Evolutionary conservation across 2,888 invertebrate genomes (phyloP).

Genomic region (Scaptomyza cyrtandrae): DNA sequence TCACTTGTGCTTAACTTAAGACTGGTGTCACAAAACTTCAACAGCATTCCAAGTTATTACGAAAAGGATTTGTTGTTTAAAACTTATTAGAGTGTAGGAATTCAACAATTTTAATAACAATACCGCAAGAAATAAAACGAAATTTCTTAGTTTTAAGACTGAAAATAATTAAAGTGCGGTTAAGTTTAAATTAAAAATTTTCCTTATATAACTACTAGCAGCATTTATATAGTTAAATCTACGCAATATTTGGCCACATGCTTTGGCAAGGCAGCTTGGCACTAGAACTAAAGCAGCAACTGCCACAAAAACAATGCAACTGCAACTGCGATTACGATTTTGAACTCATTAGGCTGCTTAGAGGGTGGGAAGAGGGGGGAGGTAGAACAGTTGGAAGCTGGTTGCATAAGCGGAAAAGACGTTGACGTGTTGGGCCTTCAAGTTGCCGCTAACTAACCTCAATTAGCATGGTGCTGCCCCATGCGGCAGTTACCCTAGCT

Average conservation of each 20-base stretch:
- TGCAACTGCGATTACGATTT: constrained; percentile 25
- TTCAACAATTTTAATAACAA: constrained; percentile 6
- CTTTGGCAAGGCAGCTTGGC: neutral
- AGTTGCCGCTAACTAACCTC: constrained; percentile 62
- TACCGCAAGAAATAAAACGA: neutral
- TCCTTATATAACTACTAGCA: neutral
- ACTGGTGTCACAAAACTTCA: constrained; percentile 18
- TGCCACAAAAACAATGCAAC: constrained; percentile 22
- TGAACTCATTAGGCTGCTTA: constrained; percentile 55
- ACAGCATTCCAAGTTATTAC: neutral
- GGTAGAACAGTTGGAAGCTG: constrained; percentile 17
- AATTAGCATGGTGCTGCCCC: constrained; percentile 54
- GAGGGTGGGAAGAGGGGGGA: neutral
- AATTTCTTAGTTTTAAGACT: too few species aligned
- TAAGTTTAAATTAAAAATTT: neutral
- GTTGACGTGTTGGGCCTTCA: constrained; percentile 53
- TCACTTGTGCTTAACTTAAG: constrained; percentile 34
- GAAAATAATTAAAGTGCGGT: neutral
- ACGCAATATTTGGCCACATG: constrained; percentile 16
- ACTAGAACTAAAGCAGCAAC: constrained; percentile 25
- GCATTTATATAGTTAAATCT: neutral
- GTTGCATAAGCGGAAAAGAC: constrained; percentile 55
- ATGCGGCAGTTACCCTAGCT: constrained; percentile 38
- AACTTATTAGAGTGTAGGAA: neutral
- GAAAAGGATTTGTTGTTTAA: constrained; percentile 10